Percentiles rank a stretch among this genome's conserved stretches.
Conservation (phyloP, 2,797 vertebrate species). For the Morelia viridis region DNA sequence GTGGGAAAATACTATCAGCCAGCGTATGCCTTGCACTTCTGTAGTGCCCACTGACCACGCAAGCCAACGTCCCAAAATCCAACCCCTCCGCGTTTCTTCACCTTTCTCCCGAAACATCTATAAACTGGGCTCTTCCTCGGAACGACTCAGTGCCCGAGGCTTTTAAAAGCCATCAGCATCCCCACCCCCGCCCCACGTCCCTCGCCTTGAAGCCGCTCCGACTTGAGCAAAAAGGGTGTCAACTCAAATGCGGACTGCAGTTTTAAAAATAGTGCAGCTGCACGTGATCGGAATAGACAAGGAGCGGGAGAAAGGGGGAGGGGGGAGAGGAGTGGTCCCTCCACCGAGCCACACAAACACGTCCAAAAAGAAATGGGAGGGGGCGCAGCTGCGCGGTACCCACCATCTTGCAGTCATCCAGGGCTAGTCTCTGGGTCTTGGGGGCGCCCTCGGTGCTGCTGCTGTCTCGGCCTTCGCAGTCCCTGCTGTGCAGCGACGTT, state of each 20-base stretch:
- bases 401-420: slow-evolving; percentile 98
- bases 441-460: slow-evolving; percentile 84
- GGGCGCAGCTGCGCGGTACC: slow-evolving; percentile 66
- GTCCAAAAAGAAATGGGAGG: background rate
- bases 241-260: slow-evolving; percentile 56
- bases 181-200: background rate
- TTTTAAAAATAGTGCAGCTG: slow-evolving; percentile 76
- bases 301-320: background rate
- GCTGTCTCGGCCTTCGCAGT: slow-evolving; percentile 87
- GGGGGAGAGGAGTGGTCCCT: slow-evolving; percentile 33
- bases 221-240: slow-evolving; percentile 40
- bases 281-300: slow-evolving; percentile 77
- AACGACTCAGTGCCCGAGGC: no score
- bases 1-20: background rate
- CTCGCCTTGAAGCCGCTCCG: background rate
- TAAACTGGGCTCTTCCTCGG: no score
- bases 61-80: background rate
- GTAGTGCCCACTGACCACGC: background rate
- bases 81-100: background rate
- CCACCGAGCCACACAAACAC: slow-evolving; percentile 39
- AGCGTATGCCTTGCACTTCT: background rate
- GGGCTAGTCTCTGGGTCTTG: slow-evolving; percentile 82
- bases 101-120: background rate
- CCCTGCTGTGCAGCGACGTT: slow-evolving; percentile 78
- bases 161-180: background rate